Evolutionary conservation across 2,797 vertebrate species (phyloP), one percentile per base, ranked within the genome.

Genomic region (Spinus pinus): DNA sequence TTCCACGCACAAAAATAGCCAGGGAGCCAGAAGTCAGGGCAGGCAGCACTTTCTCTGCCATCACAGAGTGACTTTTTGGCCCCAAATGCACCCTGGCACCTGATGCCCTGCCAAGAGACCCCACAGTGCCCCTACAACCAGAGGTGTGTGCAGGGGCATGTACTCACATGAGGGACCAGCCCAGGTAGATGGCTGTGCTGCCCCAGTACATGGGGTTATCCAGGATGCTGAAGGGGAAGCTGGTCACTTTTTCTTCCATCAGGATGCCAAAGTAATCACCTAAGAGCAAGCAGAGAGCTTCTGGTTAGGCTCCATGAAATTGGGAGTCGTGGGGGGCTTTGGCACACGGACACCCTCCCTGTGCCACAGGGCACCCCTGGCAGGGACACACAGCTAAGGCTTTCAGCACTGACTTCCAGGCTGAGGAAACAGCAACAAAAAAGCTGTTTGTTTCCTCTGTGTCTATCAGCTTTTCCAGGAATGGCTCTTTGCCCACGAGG

Each of bases 141-240:
- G 25, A 51, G 31, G 17, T 2, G n/a, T 21, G 24, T 9, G 28
- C 2, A 19, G 41, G 87, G 31, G 12, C 25, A 10, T 0, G 8
- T 93, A 99, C 99, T 99, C 98, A 99, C 99, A 99, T 97, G 81
- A 99, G 77, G 22, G 99, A 98, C 97, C 99, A 98, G 83, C 99
- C 99, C 37, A 99, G 98, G 98, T 99, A 99, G 97, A 98, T 96
- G 42, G 98, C 97, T 1, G 99, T 99, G 97, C 99, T 99, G 80
- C 99, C 99, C 99, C 99, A 99, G 97, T 99, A 99, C 99, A 99
- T 99, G 10, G 99, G 99, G 71, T 99, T 99, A 56, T 99, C 99
- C 81, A 97, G 93, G 75, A 99, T 0, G 14, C 61, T 99, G 97
- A 99, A 99, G 3, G 99, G 99, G 92, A 99, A 99, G 14, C 97